phyloP scores from a whole-genome alignment of 2,113 vertebrate genomes.

The Scophthalmus maximus region DNA sequence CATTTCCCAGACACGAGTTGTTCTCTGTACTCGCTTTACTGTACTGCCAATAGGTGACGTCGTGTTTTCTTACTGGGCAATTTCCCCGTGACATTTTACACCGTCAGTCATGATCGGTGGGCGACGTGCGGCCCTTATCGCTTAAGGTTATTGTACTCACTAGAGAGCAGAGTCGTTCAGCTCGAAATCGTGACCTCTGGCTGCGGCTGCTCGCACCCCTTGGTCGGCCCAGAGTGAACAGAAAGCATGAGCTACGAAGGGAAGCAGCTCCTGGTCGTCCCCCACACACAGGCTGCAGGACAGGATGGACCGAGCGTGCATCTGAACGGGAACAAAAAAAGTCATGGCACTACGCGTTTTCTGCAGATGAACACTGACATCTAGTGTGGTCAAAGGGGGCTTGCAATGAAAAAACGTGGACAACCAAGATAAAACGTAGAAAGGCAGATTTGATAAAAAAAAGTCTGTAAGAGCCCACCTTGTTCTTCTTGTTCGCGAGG shows the following conservation, averaged over 20 bases:
- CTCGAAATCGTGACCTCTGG: conserved; percentile 81
- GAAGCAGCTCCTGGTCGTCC: conserved; percentile 80
- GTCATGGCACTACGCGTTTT: background rate
- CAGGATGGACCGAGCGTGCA: conserved; percentile 78
- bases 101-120: conserved; percentile 17
- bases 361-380: conserved; percentile 46
- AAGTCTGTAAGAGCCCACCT: conserved; percentile 52
- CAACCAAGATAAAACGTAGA: no score
- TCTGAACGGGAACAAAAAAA: conserved; percentile 43
- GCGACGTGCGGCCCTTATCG: background rate
- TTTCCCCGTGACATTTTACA: conserved; percentile 58
- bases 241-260: conserved; percentile 79
- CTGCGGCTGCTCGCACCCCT: conserved; percentile 75
- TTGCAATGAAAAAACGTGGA: conserved; percentile 31
- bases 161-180: conserved; percentile 86
- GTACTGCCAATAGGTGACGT: conserved; percentile 24
- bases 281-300: conserved; percentile 81
- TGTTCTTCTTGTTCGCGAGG: conserved; percentile 81
- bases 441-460: background rate
- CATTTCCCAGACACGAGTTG: conserved; percentile 40
- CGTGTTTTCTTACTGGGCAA: conserved; percentile 20
- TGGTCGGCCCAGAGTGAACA: conserved; percentile 81
- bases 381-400: conserved; percentile 42
- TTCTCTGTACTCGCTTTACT: conserved; percentile 31
- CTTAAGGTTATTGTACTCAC: conserved; percentile 73